A percentile compares a stretch with the other conserved stretches of the same genome.
Conservation (phyloP, 2,888 invertebrate species). For the Cephalotes varians region DNA sequence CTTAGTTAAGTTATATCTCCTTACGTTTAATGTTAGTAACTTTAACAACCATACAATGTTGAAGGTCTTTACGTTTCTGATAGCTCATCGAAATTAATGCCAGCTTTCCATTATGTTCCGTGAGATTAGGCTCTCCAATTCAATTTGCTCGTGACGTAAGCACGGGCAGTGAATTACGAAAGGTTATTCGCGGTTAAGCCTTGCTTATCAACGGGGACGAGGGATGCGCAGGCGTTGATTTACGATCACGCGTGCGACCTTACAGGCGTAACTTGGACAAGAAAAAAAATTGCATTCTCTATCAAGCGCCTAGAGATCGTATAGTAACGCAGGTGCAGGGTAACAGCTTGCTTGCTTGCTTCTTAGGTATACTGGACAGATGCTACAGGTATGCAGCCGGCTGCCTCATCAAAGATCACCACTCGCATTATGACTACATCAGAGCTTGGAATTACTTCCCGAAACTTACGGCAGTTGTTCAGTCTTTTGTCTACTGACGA, state of each 20-base stretch:
- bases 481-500: slow-evolving; percentile 26
- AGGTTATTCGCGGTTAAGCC: slow-evolving; percentile 56
- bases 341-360: slow-evolving; percentile 70
- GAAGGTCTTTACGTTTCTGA: slow-evolving; percentile 43
- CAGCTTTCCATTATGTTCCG: slow-evolving; percentile 54
- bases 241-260: slow-evolving; percentile 72
- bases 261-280: slow-evolving; percentile 66
- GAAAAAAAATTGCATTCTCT: slow-evolving; percentile 72
- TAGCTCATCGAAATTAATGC: slow-evolving; percentile 52
- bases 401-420: slow-evolving; percentile 66
- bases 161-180: slow-evolving; percentile 48
- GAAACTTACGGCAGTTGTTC: slow-evolving; percentile 36
- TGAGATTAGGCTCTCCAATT: slow-evolving; percentile 57
- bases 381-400: slow-evolving; percentile 72
- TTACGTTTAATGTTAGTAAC: neutral
- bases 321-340: slow-evolving; percentile 68
- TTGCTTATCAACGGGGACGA: slow-evolving; percentile 36
- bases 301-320: slow-evolving; percentile 66
- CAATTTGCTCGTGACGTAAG: slow-evolving; percentile 64
- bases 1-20: neutral
- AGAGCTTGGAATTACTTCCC: slow-evolving; percentile 37
- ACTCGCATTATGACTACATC: slow-evolving; percentile 55
- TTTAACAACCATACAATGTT: neutral
- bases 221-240: slow-evolving; percentile 73
- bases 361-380: slow-evolving; percentile 68